Percentiles rank a stretch among this genome's conserved stretches.
Evolutionary conservation across 2,113 vertebrate species (phyloP).

Genomic region (Beaufortia kweichowensis): DNA sequence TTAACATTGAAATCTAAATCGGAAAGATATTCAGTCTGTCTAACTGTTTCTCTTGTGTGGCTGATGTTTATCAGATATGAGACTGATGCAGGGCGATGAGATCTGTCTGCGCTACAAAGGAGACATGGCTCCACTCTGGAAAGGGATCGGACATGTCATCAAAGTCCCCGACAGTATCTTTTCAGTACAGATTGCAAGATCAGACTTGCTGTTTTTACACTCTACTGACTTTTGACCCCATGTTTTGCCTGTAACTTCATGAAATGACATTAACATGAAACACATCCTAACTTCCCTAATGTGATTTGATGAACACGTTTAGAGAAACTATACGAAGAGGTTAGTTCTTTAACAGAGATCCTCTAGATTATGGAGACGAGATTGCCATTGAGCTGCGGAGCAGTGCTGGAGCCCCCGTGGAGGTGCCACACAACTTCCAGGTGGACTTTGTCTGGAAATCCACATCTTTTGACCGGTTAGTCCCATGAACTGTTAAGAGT

Average conservation of each 20-base stretch:
- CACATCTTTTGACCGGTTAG: conserved; percentile 95
- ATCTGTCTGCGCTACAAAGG: conserved; percentile 97
- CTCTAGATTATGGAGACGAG: conserved; percentile 96
- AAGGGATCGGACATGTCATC: conserved; percentile 97
- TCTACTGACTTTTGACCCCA: too few relatives aligned
- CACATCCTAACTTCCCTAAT: too few relatives aligned
- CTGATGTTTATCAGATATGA: conserved; percentile 82
- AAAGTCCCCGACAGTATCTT: conserved; percentile 99
- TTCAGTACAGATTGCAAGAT: conserved; percentile 39
- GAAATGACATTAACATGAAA: too few relatives aligned
- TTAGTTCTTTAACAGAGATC: conserved; percentile 76
- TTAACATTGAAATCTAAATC: not conserved
- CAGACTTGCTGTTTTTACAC: not conserved
- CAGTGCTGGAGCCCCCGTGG: conserved; percentile 93
- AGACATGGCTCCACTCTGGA: conserved; percentile 93
- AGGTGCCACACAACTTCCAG: conserved; percentile 97
- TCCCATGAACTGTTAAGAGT: not conserved
- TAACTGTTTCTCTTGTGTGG: conserved; percentile 21
- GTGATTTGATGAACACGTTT: not conserved
- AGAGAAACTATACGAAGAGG: not conserved
- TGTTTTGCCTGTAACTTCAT: too few relatives aligned
- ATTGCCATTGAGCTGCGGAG: conserved; percentile 96
- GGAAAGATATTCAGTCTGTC: not conserved
- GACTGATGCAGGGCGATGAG: conserved; percentile 98
- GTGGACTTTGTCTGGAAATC: conserved; percentile 99